A percentile compares a stretch with the other conserved stretches of the same genome.
These are phyloP conservation scores for Myopa testacea DNA, from an alignment of 2,888 invertebrate species.

Conservation along the genomic window DNA sequence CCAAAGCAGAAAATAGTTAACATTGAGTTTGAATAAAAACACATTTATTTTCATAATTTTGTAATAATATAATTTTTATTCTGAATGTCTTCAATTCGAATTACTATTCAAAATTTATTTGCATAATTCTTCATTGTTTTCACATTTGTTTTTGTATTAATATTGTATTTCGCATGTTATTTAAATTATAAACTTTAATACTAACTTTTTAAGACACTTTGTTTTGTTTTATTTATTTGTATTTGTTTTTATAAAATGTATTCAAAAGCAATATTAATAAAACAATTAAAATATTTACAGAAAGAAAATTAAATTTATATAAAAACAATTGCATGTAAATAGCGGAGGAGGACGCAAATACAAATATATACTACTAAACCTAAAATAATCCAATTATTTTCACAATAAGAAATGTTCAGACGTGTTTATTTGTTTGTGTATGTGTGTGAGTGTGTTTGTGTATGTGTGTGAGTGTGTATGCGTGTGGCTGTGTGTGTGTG, in stretches of 20 bases:
- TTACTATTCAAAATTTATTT: slow-evolving; percentile 37
- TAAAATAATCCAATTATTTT: slow-evolving; percentile 31
- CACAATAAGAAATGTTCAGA: slow-evolving; percentile 21
- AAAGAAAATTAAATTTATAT: slow-evolving; percentile 30
- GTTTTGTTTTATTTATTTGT: slow-evolving; percentile 54
- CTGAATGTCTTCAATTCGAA: slow-evolving; percentile 37
- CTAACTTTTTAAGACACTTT: slow-evolving; percentile 66
- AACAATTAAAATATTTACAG: slow-evolving; percentile 34
- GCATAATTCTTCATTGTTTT: slow-evolving; percentile 21
- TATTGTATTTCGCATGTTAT: slow-evolving; percentile 32
- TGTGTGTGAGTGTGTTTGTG: neutral
- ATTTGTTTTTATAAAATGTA: slow-evolving; percentile 37
- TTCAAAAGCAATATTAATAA: slow-evolving; percentile 30
- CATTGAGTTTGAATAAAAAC: neutral
- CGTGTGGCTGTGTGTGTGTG: neutral
- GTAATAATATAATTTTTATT: slow-evolving; percentile 38
- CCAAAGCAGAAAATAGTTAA: too few species aligned
- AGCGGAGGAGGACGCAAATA: neutral
- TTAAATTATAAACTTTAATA: slow-evolving; percentile 54
- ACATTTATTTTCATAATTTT: slow-evolving; percentile 17
- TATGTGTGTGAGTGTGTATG: slow-evolving; percentile 2
- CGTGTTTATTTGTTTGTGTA: neutral
- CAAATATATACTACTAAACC: slow-evolving; percentile 20
- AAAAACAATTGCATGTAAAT: slow-evolving; percentile 24
- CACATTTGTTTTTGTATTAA: slow-evolving; percentile 28